phyloP scores from a whole-genome alignment of 2,797 vertebrate species.

The Gambusia yucatana region DNA sequence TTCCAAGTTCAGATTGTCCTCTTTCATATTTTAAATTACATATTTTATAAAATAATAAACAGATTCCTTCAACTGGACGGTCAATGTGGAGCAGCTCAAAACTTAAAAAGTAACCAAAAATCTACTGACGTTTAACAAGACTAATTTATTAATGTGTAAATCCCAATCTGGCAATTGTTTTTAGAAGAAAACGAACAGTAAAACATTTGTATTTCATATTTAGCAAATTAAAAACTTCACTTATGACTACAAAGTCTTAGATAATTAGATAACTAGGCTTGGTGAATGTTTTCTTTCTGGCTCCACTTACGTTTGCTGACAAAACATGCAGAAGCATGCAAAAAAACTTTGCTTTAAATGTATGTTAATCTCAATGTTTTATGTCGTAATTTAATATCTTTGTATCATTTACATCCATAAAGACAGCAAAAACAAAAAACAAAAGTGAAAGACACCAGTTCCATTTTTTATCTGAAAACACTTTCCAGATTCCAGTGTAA shows the following conservation, averaged over 20 bases:
- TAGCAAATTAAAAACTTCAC: background rate
- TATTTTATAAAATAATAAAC: background rate
- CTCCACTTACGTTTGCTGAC: background rate
- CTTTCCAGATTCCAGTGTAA: background rate
- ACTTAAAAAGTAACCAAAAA: background rate
- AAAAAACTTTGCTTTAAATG: background rate
- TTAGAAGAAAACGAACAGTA: background rate
- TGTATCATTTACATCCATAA: background rate
- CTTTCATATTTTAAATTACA: background rate
- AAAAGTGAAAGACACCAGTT: background rate
- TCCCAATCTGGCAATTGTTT: background rate
- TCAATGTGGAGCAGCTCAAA: background rate
- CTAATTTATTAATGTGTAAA: background rate
- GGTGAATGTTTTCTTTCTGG: background rate
- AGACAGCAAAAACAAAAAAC: background rate
- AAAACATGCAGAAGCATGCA: background rate
- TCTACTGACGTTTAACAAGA: background rate
- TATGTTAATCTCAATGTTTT: background rate
- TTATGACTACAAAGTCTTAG: background rate
- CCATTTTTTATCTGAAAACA: background rate
- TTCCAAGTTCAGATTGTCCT: background rate
- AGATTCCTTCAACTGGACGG: background rate
- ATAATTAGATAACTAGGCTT: background rate
- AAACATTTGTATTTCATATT: background rate
- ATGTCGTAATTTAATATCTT: background rate